A percentile compares a stretch with the other conserved stretches of the same genome.
Evolutionary conservation across 2,113 vertebrate genomes (phyloP).

Genomic region (Pyrgilauda ruficollis): DNA sequence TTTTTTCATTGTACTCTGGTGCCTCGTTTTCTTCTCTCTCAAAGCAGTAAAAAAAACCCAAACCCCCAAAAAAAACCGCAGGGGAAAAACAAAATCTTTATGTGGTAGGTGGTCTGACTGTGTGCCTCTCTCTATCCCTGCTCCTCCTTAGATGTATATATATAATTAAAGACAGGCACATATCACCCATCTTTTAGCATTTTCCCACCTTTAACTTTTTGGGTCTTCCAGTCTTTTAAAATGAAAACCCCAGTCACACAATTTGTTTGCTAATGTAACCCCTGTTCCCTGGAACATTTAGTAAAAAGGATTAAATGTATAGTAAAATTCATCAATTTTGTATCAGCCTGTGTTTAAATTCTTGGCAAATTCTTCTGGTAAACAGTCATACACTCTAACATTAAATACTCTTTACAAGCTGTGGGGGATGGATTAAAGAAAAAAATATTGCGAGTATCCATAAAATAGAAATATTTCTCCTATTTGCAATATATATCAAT

Average conservation of each 20-base stretch:
- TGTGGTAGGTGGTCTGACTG: not conserved
- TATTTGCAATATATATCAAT: not conserved
- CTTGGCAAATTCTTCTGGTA: not conserved
- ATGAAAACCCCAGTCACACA: not conserved
- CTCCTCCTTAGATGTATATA: not conserved
- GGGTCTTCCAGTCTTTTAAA: not conserved
- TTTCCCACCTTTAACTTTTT: not conserved
- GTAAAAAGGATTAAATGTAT: not conserved
- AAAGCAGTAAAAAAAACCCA: not conserved
- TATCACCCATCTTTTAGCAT: not conserved
- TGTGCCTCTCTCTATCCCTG: not conserved
- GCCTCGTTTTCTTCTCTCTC: not conserved
- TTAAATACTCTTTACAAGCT: not conserved
- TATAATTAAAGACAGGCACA: not conserved
- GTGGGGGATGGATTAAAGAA: not conserved
- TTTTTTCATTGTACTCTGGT: not conserved
- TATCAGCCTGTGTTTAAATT: not conserved
- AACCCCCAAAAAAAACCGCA: accelerated
- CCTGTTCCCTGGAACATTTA: not conserved
- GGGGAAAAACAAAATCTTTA: not conserved
- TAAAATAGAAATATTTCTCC: not conserved
- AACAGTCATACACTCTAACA: not conserved
- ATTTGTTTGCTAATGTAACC: not conserved
- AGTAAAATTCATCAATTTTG: not conserved
- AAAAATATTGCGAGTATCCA: not conserved